These are phyloP conservation scores for Diadema setosum DNA, from an alignment of 35 echinoderm and acorn worm species.

Conservation along the genomic window DNA sequence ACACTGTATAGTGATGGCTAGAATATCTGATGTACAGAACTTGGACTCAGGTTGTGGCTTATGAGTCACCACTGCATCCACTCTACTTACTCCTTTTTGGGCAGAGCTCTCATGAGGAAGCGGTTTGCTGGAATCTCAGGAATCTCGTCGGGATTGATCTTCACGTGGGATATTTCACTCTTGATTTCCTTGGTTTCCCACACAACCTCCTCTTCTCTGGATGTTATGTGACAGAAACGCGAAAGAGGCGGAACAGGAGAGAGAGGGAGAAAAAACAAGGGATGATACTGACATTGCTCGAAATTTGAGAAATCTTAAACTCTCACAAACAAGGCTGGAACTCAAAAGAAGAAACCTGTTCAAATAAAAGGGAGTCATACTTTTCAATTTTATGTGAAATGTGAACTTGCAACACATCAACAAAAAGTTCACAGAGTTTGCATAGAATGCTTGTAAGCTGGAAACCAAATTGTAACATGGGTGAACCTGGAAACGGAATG, in stretches of 20 bases:
- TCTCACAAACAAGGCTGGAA: no score
- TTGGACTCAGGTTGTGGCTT: neutral
- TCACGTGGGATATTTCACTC: conserved; percentile 75
- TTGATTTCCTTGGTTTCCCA: conserved; percentile 7
- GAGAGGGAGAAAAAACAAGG: no score
- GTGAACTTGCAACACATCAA: no score
- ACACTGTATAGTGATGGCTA: neutral
- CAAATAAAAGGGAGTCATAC: no score
- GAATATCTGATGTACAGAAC: neutral
- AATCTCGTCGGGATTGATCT: conserved; percentile 91
- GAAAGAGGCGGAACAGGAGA: neutral
- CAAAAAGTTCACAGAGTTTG: no score
- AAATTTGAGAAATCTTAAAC: no score
- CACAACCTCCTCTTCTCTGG: neutral
- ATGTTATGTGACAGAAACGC: neutral
- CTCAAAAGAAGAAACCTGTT: no score
- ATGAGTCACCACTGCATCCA: neutral
- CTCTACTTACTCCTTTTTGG: neutral
- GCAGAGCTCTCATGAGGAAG: conserved; percentile 67
- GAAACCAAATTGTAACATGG: no score
- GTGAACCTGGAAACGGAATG: no score
- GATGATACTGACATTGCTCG: no score
- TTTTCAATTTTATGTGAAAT: no score
- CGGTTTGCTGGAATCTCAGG: conserved; percentile 82
- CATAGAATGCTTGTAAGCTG: no score